Percentiles rank a stretch among this genome's conserved stretches.
Evolutionary conservation across 2,797 vertebrate species (phyloP).

Genomic region (Limosa lapponica): DNA sequence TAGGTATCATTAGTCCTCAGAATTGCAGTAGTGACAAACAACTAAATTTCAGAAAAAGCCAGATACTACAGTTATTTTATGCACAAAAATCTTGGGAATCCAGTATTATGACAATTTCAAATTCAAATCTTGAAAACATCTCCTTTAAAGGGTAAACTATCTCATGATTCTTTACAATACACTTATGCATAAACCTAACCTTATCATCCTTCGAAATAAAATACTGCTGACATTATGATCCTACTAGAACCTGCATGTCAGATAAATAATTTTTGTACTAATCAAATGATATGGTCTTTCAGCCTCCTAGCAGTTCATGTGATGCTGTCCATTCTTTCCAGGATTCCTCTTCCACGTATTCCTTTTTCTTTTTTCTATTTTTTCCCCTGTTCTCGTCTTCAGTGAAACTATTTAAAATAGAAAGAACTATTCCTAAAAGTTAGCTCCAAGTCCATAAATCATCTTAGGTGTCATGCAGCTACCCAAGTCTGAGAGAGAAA

Average conservation of each 20-base stretch:
- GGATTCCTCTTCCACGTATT: neutral
- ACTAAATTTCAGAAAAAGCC: neutral
- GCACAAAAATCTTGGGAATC: neutral
- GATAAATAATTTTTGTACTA: neutral
- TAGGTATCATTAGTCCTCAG: neutral
- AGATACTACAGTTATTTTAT: neutral
- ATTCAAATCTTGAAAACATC: neutral
- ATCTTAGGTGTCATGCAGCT: neutral
- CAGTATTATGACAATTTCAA: neutral
- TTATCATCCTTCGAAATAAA: neutral
- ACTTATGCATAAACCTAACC: neutral
- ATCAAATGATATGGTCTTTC: neutral
- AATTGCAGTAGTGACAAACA: neutral
- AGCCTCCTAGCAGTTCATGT: neutral
- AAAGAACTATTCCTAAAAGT: neutral
- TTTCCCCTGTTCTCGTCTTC: neutral
- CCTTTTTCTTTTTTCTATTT: too few relatives aligned
- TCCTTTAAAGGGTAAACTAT: neutral
- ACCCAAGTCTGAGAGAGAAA: neutral
- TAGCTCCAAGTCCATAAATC: neutral
- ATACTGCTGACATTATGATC: neutral
- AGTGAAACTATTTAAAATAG: neutral
- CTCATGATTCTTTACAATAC: neutral
- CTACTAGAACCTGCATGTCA: neutral
- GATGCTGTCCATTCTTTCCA: neutral